These are phyloP conservation scores for Pinna nobilis DNA, from an alignment of 1,140 invertebrate genomes.

Conservation along the genomic window DNA sequence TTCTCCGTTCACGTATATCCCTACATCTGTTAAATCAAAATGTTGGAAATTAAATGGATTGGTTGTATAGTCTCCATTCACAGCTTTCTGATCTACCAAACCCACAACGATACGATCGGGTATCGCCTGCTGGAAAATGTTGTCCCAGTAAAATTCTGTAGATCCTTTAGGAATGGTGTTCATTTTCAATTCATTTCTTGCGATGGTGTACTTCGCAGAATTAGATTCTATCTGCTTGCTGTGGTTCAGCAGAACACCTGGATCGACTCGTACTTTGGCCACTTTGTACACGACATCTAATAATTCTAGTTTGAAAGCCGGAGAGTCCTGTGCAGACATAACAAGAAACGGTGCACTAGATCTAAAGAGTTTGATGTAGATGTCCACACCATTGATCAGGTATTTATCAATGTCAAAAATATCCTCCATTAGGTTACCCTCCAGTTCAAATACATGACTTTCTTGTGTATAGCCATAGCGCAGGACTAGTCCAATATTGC, in stretches of 20 bases:
- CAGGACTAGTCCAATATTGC: constrained; percentile 8
- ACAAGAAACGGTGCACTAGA: constrained; percentile 31
- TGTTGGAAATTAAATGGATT: constrained; percentile 45
- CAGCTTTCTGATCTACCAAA: constrained; percentile 33
- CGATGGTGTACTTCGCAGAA: constrained; percentile 26
- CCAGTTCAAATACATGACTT: constrained; percentile 32
- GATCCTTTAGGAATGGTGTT: constrained; percentile 28
- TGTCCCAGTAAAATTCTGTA: constrained; percentile 29
- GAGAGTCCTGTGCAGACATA: constrained; percentile 15
- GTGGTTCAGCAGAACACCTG: constrained; percentile 34
- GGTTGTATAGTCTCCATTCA: constrained; percentile 37
- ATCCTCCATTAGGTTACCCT: constrained; percentile 34
- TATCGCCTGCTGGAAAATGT: constrained; percentile 26
- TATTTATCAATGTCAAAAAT: constrained; percentile 32
- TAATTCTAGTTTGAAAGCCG: constrained; percentile 30
- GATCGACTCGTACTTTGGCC: constrained; percentile 16
- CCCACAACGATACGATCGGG: constrained; percentile 21
- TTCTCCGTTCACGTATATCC: constrained; percentile 35
- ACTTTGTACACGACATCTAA: constrained; percentile 26
- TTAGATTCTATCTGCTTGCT: constrained; percentile 20
- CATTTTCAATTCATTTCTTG: constrained; percentile 35
- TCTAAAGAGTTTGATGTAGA: constrained; percentile 32
- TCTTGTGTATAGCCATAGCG: constrained; percentile 37
- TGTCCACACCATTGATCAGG: constrained; percentile 30
- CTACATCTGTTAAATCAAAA: constrained; percentile 24